Conservation (phyloP, 2,797 vertebrate species). For the Perodicticus potto region DNA sequence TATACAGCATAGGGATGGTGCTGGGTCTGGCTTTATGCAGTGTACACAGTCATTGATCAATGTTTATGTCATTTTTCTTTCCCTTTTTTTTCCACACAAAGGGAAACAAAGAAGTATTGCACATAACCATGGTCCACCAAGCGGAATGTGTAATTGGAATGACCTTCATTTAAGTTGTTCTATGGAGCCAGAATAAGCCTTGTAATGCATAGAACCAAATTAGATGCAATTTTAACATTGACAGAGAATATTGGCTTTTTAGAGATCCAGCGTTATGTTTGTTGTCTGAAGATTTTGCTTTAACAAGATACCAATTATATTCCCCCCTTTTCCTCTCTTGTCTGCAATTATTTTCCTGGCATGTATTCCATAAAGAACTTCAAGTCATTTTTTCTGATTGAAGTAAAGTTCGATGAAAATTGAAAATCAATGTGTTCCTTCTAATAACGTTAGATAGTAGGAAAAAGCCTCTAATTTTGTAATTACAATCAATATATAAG, state of each 20-base stretch:
- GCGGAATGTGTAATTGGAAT: background rate
- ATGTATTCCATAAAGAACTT: slow-evolving; percentile 42
- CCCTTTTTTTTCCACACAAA: background rate
- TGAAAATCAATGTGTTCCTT: slow-evolving; percentile 52
- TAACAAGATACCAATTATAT: background rate
- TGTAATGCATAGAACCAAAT: background rate
- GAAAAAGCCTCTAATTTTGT: slow-evolving; percentile 6
- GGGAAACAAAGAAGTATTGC: background rate
- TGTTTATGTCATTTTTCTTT: background rate
- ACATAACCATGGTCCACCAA: background rate
- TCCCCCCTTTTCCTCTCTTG: background rate
- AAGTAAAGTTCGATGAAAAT: slow-evolving; percentile 58
- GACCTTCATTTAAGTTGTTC: background rate
- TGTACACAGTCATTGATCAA: background rate
- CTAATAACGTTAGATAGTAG: background rate
- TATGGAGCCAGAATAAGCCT: background rate
- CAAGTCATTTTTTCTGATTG: background rate
- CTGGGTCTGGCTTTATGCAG: background rate
- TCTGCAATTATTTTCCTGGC: slow-evolving; percentile 12
- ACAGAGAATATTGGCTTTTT: background rate
- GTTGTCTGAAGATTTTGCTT: slow-evolving; percentile 44
- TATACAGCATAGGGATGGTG: accelerated
- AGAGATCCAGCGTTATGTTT: background rate
- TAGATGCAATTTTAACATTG: background rate
- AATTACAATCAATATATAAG: background rate